Evolutionary conservation across 2,797 vertebrate species (phyloP).

Genomic region (Anguilla marmorata): DNA sequence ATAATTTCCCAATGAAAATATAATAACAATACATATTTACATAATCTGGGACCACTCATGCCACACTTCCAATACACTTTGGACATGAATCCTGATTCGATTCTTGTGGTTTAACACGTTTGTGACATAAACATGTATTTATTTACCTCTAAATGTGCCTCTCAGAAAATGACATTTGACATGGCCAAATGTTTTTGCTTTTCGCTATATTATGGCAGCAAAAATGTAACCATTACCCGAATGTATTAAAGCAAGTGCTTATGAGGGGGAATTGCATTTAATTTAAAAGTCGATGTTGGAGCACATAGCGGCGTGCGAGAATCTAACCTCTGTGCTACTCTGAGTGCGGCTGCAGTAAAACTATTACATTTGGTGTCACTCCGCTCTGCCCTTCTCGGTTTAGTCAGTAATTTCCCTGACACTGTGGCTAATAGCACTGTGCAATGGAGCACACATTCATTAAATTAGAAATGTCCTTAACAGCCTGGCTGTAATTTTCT

Average conservation of each 20-base stretch:
- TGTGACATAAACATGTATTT: not conserved
- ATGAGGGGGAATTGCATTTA: not conserved
- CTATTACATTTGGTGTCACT: slow-evolving; percentile 12
- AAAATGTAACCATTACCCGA: too few relatives aligned
- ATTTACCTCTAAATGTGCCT: not conserved
- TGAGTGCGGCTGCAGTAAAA: not conserved
- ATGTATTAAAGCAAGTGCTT: not conserved
- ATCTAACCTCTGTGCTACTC: not conserved
- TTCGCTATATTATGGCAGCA: too few relatives aligned
- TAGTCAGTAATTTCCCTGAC: slow-evolving; percentile 26
- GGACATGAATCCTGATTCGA: not conserved
- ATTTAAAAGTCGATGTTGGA: slow-evolving; percentile 5
- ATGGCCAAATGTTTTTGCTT: not conserved
- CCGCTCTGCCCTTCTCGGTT: slow-evolving; percentile 22
- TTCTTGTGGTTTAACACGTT: not conserved
- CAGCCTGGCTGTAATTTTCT: slow-evolving; percentile 20
- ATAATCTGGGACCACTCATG: not conserved
- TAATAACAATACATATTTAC: too few relatives aligned
- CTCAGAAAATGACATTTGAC: not conserved
- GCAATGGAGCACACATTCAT: slow-evolving; percentile 43
- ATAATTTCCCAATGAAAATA: not conserved
- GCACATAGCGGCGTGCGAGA: not conserved
- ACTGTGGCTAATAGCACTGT: slow-evolving; percentile 45
- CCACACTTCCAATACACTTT: not conserved
- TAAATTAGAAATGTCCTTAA: slow-evolving; percentile 46